Evolutionary conservation across 1,140 invertebrate genomes (phyloP).

Genomic region (Acromyrmex heyeri): DNA sequence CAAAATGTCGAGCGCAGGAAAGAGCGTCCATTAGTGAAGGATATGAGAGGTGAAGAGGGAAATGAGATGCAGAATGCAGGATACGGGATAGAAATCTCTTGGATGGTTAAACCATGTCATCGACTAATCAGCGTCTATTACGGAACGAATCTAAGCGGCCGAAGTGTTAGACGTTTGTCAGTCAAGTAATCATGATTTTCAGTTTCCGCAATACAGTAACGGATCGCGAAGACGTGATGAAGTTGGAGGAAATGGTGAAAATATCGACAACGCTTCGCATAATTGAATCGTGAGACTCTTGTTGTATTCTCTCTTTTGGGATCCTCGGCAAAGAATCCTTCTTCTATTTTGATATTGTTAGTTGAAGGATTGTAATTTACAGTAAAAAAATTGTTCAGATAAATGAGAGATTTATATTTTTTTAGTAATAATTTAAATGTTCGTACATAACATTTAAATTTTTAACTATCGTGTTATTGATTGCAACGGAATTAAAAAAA

Average conservation of each 20-base stretch:
- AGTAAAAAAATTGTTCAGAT: conserved; percentile 16
- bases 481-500: no score
- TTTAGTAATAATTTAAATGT: no score
- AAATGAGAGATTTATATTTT: background rate
- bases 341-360: conserved; percentile 17
- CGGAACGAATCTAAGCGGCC: conserved; percentile 17
- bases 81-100: conserved; percentile 26
- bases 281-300: background rate
- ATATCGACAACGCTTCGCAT: conserved; percentile 1
- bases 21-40: background rate
- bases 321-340: background rate
- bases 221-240: background rate
- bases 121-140: conserved; percentile 77
- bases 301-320: background rate
- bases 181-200: conserved; percentile 50
- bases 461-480: no score
- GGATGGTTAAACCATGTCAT: conserved; percentile 61
- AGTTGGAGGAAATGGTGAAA: background rate
- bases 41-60: background rate
- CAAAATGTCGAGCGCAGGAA: conserved; percentile 68
- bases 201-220: conserved; percentile 52
- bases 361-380: background rate
- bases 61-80: background rate
- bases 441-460: no score
- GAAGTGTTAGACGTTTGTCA: conserved; percentile 65